phyloP scores from a whole-genome alignment of 2,797 vertebrate species.

The Phyllotis vaccarum region DNA sequence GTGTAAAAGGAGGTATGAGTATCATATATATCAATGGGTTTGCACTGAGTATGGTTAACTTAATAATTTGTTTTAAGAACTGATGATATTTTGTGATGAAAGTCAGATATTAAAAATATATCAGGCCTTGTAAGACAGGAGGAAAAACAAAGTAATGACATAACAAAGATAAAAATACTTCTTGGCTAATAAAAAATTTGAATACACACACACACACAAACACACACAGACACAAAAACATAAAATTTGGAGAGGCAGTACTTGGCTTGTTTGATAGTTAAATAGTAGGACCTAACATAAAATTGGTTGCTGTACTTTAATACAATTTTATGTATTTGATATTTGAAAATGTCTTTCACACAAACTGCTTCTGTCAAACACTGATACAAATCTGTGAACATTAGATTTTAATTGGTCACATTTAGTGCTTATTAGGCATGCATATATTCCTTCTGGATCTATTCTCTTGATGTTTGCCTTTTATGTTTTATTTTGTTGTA shows the following conservation, averaged over 20 bases:
- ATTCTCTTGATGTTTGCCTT: neutral
- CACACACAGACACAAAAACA: no score
- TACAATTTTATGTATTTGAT: neutral
- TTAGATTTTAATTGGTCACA: conserved; percentile 27
- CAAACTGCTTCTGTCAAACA: neutral
- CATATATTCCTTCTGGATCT: neutral
- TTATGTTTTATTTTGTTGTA: neutral
- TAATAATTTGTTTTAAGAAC: neutral
- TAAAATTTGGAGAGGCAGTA: neutral
- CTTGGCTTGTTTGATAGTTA: neutral
- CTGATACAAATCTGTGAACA: neutral
- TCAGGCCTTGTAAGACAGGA: neutral
- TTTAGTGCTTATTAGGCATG: neutral
- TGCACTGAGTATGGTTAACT: neutral
- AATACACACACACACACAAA: no score
- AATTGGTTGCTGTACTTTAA: neutral
- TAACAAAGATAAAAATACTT: neutral
- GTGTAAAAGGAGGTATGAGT: neutral
- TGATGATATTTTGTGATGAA: neutral
- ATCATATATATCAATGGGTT: neutral
- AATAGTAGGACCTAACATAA: neutral
- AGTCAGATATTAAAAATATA: neutral
- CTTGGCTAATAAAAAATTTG: neutral
- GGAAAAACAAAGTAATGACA: neutral
- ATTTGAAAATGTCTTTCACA: neutral